Conservation (phyloP, 2,797 vertebrate species). For the Hyperoplus lanceolatus region DNA sequence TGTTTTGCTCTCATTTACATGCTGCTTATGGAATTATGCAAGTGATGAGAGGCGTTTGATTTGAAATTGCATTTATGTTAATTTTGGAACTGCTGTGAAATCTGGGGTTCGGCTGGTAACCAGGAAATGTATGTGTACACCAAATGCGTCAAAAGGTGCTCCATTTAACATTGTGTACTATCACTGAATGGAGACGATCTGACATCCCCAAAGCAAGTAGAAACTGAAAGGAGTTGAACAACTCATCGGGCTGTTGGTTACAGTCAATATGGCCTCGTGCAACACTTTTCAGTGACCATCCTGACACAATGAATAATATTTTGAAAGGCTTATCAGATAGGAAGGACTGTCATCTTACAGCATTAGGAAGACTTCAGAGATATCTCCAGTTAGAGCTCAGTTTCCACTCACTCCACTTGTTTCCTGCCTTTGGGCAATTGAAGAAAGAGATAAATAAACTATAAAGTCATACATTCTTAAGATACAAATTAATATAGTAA, state of each 20-base stretch:
- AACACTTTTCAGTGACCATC: slow-evolving; percentile 8
- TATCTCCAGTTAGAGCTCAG: slow-evolving; percentile 9
- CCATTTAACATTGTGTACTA: slow-evolving; percentile 1
- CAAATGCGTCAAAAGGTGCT: slow-evolving; percentile 16
- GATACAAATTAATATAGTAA: slow-evolving; percentile 13
- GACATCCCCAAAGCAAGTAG: slow-evolving; percentile 15
- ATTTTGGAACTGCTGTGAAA: slow-evolving; percentile 61
- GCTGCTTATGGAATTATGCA: slow-evolving; percentile 74
- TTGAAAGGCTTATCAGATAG: neutral
- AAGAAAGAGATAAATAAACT: slow-evolving; percentile 39
- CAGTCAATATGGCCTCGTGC: neutral
- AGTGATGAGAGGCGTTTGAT: slow-evolving; percentile 59
- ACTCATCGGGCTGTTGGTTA: slow-evolving; percentile 7
- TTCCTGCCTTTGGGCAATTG: slow-evolving; percentile 2
- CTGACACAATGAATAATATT: slow-evolving; percentile 2
- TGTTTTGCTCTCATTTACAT: slow-evolving; percentile 55
- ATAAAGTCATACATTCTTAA: slow-evolving; percentile 27
- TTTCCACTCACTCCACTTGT: slow-evolving; percentile 8
- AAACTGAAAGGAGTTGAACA: neutral
- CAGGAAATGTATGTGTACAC: slow-evolving; percentile 20
- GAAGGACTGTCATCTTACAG: slow-evolving; percentile 3
- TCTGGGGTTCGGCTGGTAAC: slow-evolving; percentile 29
- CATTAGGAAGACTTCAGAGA: slow-evolving; percentile 11
- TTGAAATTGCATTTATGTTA: slow-evolving; percentile 58
- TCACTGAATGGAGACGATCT: slow-evolving; percentile 20